Conservation (phyloP, 2,113 vertebrate genomes). For the Siphamia tubifer region DNA sequence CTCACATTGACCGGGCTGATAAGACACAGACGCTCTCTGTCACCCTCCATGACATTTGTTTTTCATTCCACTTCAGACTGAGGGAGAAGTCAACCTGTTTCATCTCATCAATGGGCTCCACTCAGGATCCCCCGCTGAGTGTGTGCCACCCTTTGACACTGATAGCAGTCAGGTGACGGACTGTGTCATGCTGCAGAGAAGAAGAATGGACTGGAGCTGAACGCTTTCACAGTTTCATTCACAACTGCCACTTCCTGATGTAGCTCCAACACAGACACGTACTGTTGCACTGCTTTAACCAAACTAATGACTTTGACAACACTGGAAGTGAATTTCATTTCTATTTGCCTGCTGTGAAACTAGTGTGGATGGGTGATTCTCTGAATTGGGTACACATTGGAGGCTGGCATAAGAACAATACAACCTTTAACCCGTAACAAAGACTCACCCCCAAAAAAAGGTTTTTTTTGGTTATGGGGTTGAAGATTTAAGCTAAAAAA, state of each 20-base stretch:
- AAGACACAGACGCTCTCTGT: constrained; percentile 81
- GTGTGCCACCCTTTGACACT: constrained; percentile 72
- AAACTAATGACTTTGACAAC: background rate
- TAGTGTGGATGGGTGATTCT: too few relatives aligned
- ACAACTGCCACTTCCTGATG: constrained; percentile 3
- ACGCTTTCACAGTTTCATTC: constrained; percentile 19
- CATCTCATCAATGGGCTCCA: constrained; percentile 72
- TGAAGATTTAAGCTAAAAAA: too few relatives aligned
- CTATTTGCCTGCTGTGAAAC: background rate
- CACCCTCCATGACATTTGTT: constrained; percentile 81
- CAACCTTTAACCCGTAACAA: too few relatives aligned
- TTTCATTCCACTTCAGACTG: constrained; percentile 77
- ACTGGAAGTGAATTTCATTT: background rate
- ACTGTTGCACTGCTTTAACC: background rate
- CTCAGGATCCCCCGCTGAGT: constrained; percentile 68
- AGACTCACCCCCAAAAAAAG: too few relatives aligned
- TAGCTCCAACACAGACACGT: background rate
- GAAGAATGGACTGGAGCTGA: constrained; percentile 48
- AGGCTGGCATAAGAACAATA: too few relatives aligned
- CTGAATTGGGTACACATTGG: too few relatives aligned
- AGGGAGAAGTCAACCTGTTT: constrained; percentile 77
- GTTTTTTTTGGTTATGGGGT: too few relatives aligned
- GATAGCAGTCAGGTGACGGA: constrained; percentile 69
- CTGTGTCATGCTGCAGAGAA: constrained; percentile 52
- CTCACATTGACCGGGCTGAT: constrained; percentile 77